Evolutionary conservation across 2,888 invertebrate genomes (phyloP).

Genomic region (Drosophila stalkeri): DNA sequence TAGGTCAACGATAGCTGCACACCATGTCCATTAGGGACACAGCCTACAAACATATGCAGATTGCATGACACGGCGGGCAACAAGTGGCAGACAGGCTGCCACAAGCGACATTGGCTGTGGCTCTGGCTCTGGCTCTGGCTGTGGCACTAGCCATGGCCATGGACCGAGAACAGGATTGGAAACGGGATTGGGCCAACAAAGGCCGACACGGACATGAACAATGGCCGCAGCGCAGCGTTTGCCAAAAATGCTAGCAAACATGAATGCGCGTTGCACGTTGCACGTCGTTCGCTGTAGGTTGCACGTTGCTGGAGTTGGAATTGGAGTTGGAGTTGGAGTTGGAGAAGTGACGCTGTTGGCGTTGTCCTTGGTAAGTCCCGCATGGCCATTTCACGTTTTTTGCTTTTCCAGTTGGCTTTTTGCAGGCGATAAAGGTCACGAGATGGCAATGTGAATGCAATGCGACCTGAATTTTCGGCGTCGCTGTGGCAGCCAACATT

Average conservation of each 20-base stretch:
- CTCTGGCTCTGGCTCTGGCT: neutral
- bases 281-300: slow-evolving; percentile 21
- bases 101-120: neutral
- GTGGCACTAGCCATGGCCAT: slow-evolving; percentile 31
- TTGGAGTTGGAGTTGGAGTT: slow-evolving; percentile 25
- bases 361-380: slow-evolving; percentile 63
- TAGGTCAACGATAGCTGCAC: slow-evolving; percentile 8
- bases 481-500: slow-evolving; percentile 21
- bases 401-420: slow-evolving; percentile 11
- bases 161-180: slow-evolving; percentile 12
- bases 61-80: slow-evolving; percentile 52
- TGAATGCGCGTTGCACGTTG: slow-evolving; percentile 52
- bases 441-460: slow-evolving; percentile 49
- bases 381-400: slow-evolving; percentile 23
- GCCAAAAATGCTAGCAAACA: slow-evolving; percentile 69
- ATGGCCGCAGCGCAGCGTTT: slow-evolving; percentile 30
- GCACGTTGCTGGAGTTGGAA: slow-evolving; percentile 36
- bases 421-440: slow-evolving; percentile 53
- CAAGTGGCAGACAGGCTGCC: slow-evolving; percentile 40
- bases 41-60: slow-evolving; percentile 42
- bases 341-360: slow-evolving; percentile 20
- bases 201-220: slow-evolving; percentile 56
- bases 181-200: slow-evolving; percentile 28
- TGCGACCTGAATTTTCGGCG: slow-evolving; percentile 66
- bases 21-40: slow-evolving; percentile 26